Base-by-base conservation (phyloP, 1,140 invertebrate species). In the Halyomorpha halys region DNA sequence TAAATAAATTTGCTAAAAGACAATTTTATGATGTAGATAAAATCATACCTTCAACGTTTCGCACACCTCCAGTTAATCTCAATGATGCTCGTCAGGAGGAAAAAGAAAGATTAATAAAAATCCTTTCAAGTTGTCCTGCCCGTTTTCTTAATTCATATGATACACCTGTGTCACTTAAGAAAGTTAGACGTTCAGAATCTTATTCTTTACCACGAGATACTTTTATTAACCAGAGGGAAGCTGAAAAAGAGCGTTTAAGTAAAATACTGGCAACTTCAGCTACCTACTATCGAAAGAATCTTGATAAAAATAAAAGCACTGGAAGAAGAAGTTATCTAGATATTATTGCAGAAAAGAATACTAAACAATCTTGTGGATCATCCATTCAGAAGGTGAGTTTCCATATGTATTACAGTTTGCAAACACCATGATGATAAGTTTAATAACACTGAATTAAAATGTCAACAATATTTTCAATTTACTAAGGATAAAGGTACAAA, bases 81-180 rank as follows among this genome's bases (percentile, higher is more conserved):
- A 25, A 34, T 30, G 63, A 65, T 21, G 23, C 3, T 9, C n/a
- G 63, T 25, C 63, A 60, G n/a, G 44, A 45, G n/a, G 63, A 65
- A 61, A 65, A 65, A 60, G 63, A 65, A 16, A 44, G 63, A 54
- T 65, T 65, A 47, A 59, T 54, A 14, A 34, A 25, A 47, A 56
- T 65, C 11, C 13, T 65, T n/a, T 53, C 63, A 18, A 65, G 63
- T 19, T 39, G 39, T 14, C 63, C 63, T 56, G 18, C 63, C 3
- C 19, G 63, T n/a, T 65, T 65, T 56, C 63, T 47, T 56, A 65
- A 65, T 45, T 18, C 44, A 19, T 21, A 44, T 44, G 54, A 47
- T 11, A 44, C 21, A 16, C 54, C 54, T 11, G 15, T 21, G 21
- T 14, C 19, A 9, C 8, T 34, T 56, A 60, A 27, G 11, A 34